These are phyloP conservation scores for Drosophila infuscata DNA, from an alignment of 2,888 invertebrate genomes.

Conservation along the genomic window DNA sequence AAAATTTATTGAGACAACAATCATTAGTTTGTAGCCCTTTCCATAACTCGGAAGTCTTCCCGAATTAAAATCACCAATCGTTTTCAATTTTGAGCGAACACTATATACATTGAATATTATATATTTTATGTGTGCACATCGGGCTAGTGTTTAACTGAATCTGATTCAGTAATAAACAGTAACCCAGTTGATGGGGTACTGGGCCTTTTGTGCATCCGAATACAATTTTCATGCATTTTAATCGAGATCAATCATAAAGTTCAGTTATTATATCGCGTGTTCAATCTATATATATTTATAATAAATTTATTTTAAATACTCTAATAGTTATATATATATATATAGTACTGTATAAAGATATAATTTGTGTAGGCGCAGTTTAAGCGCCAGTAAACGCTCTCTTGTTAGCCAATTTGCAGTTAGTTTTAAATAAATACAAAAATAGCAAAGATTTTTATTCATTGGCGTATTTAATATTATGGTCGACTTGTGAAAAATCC, in stretches of 20 bases:
- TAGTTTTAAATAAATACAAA: conserved; percentile 60
- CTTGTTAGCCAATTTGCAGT: conserved; percentile 66
- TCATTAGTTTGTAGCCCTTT: background rate
- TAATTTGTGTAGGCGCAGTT: conserved; percentile 5
- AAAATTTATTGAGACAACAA: background rate
- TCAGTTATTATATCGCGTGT: conserved; percentile 9
- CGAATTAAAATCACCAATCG: background rate
- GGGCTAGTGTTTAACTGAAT: conserved; percentile 8
- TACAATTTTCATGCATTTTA: conserved; percentile 42
- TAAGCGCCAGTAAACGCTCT: conserved; percentile 25
- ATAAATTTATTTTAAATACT: conserved; percentile 26
- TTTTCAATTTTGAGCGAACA: background rate
- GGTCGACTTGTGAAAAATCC: background rate
- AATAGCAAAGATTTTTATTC: conserved; percentile 20
- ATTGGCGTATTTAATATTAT: background rate
- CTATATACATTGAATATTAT: background rate
- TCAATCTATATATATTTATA: conserved; percentile 9
- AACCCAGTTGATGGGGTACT: background rate
- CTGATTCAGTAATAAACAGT: conserved; percentile 8
- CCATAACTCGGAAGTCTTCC: background rate
- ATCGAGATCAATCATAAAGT: conserved; percentile 23
- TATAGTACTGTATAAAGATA: background rate
- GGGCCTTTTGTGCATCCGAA: conserved; percentile 9
- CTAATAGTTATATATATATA: conserved; percentile 22
- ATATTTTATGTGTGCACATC: conserved; percentile 5